Evolutionary conservation across 2,797 vertebrate species (phyloP).

Genomic region (Ispidina picta): DNA sequence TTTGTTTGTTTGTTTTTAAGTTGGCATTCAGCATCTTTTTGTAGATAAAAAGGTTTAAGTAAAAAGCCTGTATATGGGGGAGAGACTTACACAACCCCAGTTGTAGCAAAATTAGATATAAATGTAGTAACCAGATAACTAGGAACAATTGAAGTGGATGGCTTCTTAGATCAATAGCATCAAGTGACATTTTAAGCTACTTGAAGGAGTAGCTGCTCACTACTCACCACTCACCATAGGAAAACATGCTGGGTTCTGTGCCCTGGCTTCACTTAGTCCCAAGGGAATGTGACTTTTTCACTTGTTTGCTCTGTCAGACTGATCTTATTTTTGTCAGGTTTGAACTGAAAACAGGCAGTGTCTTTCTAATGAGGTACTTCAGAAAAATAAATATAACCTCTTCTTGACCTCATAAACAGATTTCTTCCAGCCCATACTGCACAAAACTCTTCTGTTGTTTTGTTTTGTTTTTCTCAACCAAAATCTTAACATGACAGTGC

Average conservation of each 20-base stretch:
- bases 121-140: not conserved
- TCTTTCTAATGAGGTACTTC: slow-evolving; percentile 27
- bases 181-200: not conserved
- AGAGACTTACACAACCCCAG: not conserved
- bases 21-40: not conserved
- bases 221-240: not conserved
- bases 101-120: not conserved
- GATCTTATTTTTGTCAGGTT: slow-evolving; percentile 23
- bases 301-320: slow-evolving; percentile 38
- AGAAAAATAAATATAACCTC: slow-evolving; percentile 56
- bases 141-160: not conserved
- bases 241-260: not conserved
- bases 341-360: slow-evolving; percentile 12
- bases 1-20: not conserved
- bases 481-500: not conserved
- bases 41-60: not conserved
- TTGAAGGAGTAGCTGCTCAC: not conserved
- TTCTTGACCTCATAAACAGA: slow-evolving; percentile 12
- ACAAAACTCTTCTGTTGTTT: not conserved
- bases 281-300: slow-evolving; percentile 10
- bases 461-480: not conserved
- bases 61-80: not conserved
- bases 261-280: not conserved
- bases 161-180: not conserved
- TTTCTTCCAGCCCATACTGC: not conserved